phyloP scores from a whole-genome alignment of 2,797 vertebrate species.

The Bovichtus variegatus region DNA sequence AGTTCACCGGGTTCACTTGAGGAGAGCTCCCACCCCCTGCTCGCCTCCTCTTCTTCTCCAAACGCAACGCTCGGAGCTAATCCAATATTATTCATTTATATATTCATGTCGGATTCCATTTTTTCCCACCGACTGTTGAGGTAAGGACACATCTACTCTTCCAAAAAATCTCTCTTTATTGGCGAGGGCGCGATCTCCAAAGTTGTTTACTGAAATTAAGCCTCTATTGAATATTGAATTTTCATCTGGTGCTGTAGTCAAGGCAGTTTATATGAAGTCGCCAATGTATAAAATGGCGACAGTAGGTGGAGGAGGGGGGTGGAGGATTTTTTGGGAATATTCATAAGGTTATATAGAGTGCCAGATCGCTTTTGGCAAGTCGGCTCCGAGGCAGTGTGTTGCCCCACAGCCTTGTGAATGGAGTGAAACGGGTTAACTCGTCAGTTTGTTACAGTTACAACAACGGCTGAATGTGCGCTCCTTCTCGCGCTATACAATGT shows the following conservation, averaged over 20 bases:
- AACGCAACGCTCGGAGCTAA: constrained; percentile 84
- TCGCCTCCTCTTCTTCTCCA: constrained; percentile 82
- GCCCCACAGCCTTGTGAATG: constrained; percentile 73
- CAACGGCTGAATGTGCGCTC: constrained; percentile 64
- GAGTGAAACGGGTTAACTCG: constrained; percentile 84
- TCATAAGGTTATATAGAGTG: constrained; percentile 76
- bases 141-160: constrained; percentile 80
- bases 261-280: constrained; percentile 87
- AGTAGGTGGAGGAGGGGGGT: constrained; percentile 84
- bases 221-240: constrained; percentile 76
- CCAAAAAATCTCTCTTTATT: constrained; percentile 22
- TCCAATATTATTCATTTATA: constrained; percentile 85
- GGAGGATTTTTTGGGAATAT: constrained; percentile 80
- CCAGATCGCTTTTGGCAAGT: constrained; percentile 68
- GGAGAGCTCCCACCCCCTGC: constrained; percentile 85
- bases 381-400: constrained; percentile 65
- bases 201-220: constrained; percentile 78
- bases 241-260: constrained; percentile 79
- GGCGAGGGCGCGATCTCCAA: constrained; percentile 63
- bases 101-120: constrained; percentile 85
- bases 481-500: constrained; percentile 80
- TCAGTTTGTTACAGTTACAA: constrained; percentile 82
- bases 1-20: constrained; percentile 87
- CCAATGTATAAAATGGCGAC: constrained; percentile 91
- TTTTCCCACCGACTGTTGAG: constrained; percentile 77